These are phyloP conservation scores for Anthopleura sola DNA, from an alignment of 64 coral and sea anemone genomes.

Conservation along the genomic window DNA sequence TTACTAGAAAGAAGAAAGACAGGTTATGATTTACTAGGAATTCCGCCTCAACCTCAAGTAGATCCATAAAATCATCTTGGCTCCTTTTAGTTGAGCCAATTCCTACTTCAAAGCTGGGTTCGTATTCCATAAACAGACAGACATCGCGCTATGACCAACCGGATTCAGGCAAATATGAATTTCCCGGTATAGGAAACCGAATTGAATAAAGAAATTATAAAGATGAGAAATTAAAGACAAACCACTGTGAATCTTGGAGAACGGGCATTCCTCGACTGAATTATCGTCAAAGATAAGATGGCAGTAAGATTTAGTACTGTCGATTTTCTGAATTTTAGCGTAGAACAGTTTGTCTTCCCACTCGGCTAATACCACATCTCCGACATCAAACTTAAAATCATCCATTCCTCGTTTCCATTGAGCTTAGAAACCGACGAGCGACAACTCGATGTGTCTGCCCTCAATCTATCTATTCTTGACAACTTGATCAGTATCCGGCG, in stretches of 20 bases:
- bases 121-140: conserved; percentile 13
- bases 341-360: conserved; percentile 99
- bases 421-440: conserved; percentile 5
- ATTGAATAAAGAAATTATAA: conserved; percentile 79
- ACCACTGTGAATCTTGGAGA: conserved; percentile 99
- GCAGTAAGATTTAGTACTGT: conserved; percentile 66
- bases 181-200: conserved; percentile 39
- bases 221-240: conserved; percentile 60
- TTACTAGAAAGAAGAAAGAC: conserved; percentile 72
- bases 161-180: conserved; percentile 13
- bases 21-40: not conserved
- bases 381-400: conserved; percentile 88
- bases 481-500: conserved; percentile 22
- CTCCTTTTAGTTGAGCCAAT: not conserved
- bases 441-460: conserved; percentile 5
- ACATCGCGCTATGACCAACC: conserved; percentile 10
- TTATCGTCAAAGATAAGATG: conserved; percentile 97
- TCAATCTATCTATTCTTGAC: conserved; percentile 10
- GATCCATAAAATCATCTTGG: not conserved
- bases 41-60: not conserved
- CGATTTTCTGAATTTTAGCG: conserved; percentile 99
- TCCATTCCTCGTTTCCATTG: conserved; percentile 79
- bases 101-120: not conserved
- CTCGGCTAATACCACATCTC: conserved; percentile 96
- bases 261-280: conserved; percentile 97